phyloP scores from a whole-genome alignment of 2,888 invertebrate genomes.

The Copidosoma aretas region DNA sequence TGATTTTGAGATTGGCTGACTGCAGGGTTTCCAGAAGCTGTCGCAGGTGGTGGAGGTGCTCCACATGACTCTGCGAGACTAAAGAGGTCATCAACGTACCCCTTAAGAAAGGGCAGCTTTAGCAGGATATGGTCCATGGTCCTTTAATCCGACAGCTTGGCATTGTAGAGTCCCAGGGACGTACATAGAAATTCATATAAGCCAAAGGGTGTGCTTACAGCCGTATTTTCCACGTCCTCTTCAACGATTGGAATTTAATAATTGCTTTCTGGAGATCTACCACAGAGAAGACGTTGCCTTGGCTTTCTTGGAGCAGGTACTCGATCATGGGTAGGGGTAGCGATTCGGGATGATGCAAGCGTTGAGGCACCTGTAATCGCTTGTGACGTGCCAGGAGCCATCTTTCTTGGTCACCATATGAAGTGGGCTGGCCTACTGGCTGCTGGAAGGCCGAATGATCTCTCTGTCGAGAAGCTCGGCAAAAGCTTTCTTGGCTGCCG shows the following conservation, averaged over 20 bases:
- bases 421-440: conserved; percentile 58
- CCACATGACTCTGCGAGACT: conserved; percentile 11
- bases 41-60: conserved; percentile 23
- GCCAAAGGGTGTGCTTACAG: not conserved
- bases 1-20: conserved; percentile 31
- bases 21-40: conserved; percentile 9
- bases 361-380: no score
- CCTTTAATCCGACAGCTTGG: conserved; percentile 28
- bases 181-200: not conserved
- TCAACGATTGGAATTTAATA: conserved; percentile 7
- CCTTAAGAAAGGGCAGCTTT: conserved; percentile 23
- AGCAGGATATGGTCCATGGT: conserved; percentile 25
- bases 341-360: conserved; percentile 47
- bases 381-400: conserved; percentile 45
- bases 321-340: conserved; percentile 52
- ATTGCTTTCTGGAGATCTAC: conserved; percentile 48
- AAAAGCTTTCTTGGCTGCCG: conserved; percentile 53
- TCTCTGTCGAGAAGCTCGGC: conserved; percentile 53
- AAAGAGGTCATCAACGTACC: conserved; percentile 30
- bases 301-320: conserved; percentile 44
- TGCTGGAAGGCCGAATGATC: conserved; percentile 58
- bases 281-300: conserved; percentile 45
- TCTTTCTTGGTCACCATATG: conserved; percentile 49
- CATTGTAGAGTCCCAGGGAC: conserved; percentile 18
- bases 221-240: not conserved